Conservation (phyloP, 2,888 invertebrate genomes). For the Ennomos quercinarius region DNA sequence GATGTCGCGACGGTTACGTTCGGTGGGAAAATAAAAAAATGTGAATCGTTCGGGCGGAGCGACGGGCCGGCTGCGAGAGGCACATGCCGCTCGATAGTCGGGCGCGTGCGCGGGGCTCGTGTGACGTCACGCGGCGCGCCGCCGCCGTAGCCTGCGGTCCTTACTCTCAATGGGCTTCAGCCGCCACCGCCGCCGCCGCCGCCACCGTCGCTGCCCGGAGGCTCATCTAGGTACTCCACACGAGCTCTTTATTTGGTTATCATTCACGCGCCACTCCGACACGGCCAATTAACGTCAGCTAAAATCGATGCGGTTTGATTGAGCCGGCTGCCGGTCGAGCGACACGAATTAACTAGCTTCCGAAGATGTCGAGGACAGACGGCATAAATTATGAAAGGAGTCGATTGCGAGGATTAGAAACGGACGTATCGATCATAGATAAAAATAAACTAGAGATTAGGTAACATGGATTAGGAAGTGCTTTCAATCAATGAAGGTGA, state of each 20-base stretch:
- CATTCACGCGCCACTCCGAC: slow-evolving; percentile 53
- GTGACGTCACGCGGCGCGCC: slow-evolving; percentile 76
- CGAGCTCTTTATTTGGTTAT: slow-evolving; percentile 58
- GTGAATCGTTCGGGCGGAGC: slow-evolving; percentile 74
- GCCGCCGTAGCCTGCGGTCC: slow-evolving; percentile 65
- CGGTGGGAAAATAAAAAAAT: slow-evolving; percentile 79
- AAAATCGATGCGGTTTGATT: slow-evolving; percentile 34
- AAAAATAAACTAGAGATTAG: slow-evolving; percentile 14
- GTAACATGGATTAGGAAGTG: slow-evolving; percentile 12
- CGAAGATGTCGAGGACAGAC: slow-evolving; percentile 4
- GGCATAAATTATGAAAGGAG: slow-evolving; percentile 22
- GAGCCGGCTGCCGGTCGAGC: slow-evolving; percentile 25
- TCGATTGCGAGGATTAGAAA: slow-evolving; percentile 16
- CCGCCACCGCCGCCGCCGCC: slow-evolving; percentile 37
- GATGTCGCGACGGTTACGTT: slow-evolving; percentile 64
- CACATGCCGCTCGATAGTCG: slow-evolving; percentile 83
- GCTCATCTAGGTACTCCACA: slow-evolving; percentile 39
- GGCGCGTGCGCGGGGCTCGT: slow-evolving; percentile 76
- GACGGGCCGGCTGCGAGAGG: slow-evolving; percentile 76
- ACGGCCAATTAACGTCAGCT: slow-evolving; percentile 51
- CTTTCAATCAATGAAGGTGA: not conserved
- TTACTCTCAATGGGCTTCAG: slow-evolving; percentile 57
- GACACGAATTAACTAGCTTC: slow-evolving; percentile 8
- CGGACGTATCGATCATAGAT: slow-evolving; percentile 13
- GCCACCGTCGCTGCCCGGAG: slow-evolving; percentile 35